phyloP scores from a whole-genome alignment of 2,888 invertebrate genomes.

The Tridacna crocea region DNA sequence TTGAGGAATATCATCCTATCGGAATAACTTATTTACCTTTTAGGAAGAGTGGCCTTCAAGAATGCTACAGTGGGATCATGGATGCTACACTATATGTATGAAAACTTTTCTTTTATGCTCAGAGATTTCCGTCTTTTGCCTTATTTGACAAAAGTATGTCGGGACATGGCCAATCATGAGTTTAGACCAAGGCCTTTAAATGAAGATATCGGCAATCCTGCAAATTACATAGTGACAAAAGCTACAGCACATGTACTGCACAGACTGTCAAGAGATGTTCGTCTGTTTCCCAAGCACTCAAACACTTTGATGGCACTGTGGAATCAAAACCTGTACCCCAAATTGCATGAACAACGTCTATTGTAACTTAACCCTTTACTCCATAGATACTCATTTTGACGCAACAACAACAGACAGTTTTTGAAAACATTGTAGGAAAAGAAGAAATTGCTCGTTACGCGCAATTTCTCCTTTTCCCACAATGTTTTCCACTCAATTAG shows the following conservation, averaged over 20 bases:
- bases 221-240: background rate
- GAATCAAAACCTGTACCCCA: background rate
- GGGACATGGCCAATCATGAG: background rate
- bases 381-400: no score
- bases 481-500: no score
- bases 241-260: slow-evolving; percentile 15
- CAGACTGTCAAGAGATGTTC: slow-evolving; percentile 8
- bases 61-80: slow-evolving; percentile 17
- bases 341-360: background rate
- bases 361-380: no score
- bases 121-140: background rate
- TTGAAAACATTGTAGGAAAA: no score
- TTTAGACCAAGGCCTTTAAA: background rate
- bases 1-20: background rate
- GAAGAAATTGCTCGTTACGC: no score
- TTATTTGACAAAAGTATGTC: slow-evolving; percentile 17
- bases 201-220: background rate
- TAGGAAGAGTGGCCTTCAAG: slow-evolving; percentile 13
- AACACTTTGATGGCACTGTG: slow-evolving; percentile 14
- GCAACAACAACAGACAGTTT: no score
- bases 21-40: background rate
- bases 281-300: slow-evolving; percentile 2
- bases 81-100: slow-evolving; percentile 19
- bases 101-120: background rate
- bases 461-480: no score